Evolutionary conservation across 30 jellyfish, hydroid and myxozoan species (phyloP), one percentile per base, ranked within the genome.

Genomic region (Cassiopea xamachana): DNA sequence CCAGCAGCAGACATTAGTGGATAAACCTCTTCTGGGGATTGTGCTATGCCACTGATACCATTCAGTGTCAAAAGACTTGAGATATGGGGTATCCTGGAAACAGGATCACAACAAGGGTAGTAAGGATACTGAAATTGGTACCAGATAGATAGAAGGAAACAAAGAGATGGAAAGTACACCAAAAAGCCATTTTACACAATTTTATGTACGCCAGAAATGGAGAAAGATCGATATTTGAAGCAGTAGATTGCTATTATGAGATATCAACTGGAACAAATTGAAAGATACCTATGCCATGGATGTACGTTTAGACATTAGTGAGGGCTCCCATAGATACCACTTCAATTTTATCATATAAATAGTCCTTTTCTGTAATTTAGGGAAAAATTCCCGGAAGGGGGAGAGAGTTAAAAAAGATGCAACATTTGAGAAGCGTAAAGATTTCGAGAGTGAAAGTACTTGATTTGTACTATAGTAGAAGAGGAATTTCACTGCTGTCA

Each of bases 221-320:
- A 47, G 90, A 87, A 68, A 68, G 79, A 2, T 87, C 64, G n/a
- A 60, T n/a, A 79, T 86, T 86, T 49, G 93, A 86, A 64, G 93
- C 51, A 8, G 77, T 64, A 45, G 81, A 60, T 4, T 82, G 39
- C 39, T 27, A 27, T 27, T 27, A 27, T 27, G 39, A 0, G 39
- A 27, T 27, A 27, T 27, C 39, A 27, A 27, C 39, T 27, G 39
- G 39, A 27, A 27, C 39, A 27, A 27, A 27, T 27, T 27, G 39
- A 27, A 27, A 27, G 39, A 27, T 27, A 27, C 39, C 39, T 27
- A 27, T 27, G 39, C 39, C 39, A 27, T 27, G 39, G 39, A 27
- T 27, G 39, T 27, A 27, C 39, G 39, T 27, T 27, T 27, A 27
- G 39, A 27, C 39, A 27, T 27, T 0, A 27, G 39, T 27, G 39